A percentile compares a stretch with the other conserved stretches of the same genome.
These are phyloP conservation scores for Mormyrops attenuatus DNA, from an alignment of 2,797 vertebrate genomes.

Conservation along the genomic window DNA sequence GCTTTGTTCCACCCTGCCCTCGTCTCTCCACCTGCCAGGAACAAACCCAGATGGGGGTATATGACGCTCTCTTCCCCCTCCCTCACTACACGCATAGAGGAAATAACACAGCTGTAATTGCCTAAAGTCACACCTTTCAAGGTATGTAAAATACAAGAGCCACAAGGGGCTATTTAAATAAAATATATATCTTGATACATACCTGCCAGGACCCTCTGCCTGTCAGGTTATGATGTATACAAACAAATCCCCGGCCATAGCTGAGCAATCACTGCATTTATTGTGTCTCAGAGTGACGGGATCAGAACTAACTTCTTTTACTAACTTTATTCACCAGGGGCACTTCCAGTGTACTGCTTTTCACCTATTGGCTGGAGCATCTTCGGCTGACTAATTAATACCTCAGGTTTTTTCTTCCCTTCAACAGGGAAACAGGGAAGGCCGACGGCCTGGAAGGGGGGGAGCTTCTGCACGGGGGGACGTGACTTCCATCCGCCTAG, in stretches of 20 bases:
- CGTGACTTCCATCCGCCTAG: constrained; percentile 15
- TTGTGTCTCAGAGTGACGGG: background rate
- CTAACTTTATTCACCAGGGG: background rate
- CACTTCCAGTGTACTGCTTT: background rate
- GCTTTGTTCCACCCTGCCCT: background rate
- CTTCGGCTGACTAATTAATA: background rate
- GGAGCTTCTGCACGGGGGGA: background rate
- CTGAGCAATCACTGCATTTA: background rate
- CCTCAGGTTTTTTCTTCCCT: background rate
- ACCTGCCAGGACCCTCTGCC: background rate
- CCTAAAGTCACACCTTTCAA: background rate
- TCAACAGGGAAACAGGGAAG: background rate
- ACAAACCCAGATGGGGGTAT: background rate
- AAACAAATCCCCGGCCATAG: background rate
- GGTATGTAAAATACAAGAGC: background rate
- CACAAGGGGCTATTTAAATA: background rate
- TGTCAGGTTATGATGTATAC: background rate
- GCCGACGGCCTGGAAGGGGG: background rate
- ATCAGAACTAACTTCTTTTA: background rate
- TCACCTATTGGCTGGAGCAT: background rate
- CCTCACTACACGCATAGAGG: background rate
- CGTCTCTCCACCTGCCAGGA: background rate
- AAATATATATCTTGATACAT: background rate
- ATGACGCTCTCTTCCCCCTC: background rate
- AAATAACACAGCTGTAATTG: background rate